Evolutionary conservation across 1,140 invertebrate genomes (phyloP), one percentile per base, ranked within the genome.

Genomic region (Trachelipus rathkii): DNA sequence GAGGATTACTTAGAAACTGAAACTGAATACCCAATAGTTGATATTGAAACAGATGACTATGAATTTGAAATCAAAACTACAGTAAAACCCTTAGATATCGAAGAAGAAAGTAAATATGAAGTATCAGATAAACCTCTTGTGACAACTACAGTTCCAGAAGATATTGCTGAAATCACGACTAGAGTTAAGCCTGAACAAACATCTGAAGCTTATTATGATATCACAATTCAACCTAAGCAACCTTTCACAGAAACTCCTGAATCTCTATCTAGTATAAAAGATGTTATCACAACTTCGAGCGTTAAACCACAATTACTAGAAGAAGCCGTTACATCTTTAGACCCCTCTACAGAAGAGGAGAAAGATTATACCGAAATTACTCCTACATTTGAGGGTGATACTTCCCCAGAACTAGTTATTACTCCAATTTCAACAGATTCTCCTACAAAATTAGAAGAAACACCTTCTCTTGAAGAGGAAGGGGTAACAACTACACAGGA

Each of bases 391-490:
- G 70, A 21, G 24, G 45, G 15, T 50, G 44, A 44, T 15, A 33
- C 72, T 33, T 33, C 33, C n/a, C 71, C 44, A 69, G 69, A 53
- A 71, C 10, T 70, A 21, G 75, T 21, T 44, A 33, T 33, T 68
- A 15, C 33, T 11, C 66, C 66, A 33, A 6, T 33, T 33, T 33
- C 33, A 33, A 50, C 45, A 2, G 73, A 74, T n/a, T 50, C 50
- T 19, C 45, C 72, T 73, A 23, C 24, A 19, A 33, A 66, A 21
- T 13, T 66, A n/a, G 73, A 67, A 15, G 1, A 0, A 74, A 60
- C 66, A 33, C 8, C 66, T 33, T 33, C 33, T 0, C 11, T 60
- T 23, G 60, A 69, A 44, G 53, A 43, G 11, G 11, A 11, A 73
- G 24, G n/a, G 50, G 33, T 71, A 50, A 45, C 74, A 44, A 66